Conservation (phyloP, 2,797 vertebrate genomes). For the Pangasius macronema region DNA sequence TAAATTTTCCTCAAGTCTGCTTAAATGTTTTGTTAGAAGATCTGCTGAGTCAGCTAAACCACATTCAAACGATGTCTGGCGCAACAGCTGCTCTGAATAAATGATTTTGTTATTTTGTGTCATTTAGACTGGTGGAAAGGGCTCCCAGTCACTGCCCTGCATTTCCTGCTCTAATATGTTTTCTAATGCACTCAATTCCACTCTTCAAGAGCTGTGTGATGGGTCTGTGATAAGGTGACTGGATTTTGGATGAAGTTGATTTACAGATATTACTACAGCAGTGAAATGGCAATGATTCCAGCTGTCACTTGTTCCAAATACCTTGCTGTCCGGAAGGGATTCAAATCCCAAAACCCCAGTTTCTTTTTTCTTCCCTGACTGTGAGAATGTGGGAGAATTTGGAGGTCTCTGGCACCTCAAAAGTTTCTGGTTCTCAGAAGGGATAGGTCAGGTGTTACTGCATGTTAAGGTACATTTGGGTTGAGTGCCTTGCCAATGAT, state of each 20-base stretch:
- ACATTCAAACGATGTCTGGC: constrained; percentile 1
- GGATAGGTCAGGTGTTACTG: constrained; percentile 1
- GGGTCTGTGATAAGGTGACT: not conserved
- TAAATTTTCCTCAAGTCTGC: not conserved
- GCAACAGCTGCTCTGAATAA: constrained; percentile 9
- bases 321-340: not conserved
- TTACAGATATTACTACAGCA: not conserved
- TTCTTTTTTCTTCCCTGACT: not conserved
- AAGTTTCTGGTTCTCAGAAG: not conserved
- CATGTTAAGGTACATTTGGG: not conserved
- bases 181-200: not conserved
- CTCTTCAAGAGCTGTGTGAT: not conserved
- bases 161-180: constrained; percentile 7
- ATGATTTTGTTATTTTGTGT: constrained; percentile 14
- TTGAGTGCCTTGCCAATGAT: constrained; percentile 65
- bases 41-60: not conserved
- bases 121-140: not conserved
- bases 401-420: not conserved
- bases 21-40: not conserved
- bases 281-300: not conserved
- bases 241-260: not conserved
- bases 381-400: not conserved
- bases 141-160: not conserved
- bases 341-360: not conserved
- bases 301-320: not conserved